Evolutionary conservation across 2,888 invertebrate genomes (phyloP), one percentile per base, ranked within the genome.

Genomic region (Ischnus inquisitorius): DNA sequence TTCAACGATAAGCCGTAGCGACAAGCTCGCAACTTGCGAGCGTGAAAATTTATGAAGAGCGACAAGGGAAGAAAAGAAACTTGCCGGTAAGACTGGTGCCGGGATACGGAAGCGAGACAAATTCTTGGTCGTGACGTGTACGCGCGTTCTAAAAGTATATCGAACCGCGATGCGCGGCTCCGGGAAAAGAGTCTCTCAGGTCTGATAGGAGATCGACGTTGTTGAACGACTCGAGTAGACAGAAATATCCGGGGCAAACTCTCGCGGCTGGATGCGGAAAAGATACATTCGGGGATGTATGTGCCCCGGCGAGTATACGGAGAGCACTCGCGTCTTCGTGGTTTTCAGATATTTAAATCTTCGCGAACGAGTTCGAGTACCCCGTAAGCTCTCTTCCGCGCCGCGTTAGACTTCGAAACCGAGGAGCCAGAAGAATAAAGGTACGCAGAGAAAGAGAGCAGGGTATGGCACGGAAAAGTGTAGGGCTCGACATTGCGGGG

Each of bases 331-430:
- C 51, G 84, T 79, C 74, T 51, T 25, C 41, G 46, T 77, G 71
- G 60, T 77, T 84, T 77, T 75, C 87, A 86, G 88, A 90, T 90
- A 91, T 90, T 90, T 90, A 90, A 90, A 90, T 90, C 90, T 87
- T 86, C 76, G 87, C 85, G 87, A 88, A 87, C 84, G 86, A 86
- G 84, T 84, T 83, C 77, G 82, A 80, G 43, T 75, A 64, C 79
- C 14, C 68, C 67, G 64, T 71, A 77, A 79, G 83, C 74, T 83
- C 78, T 69, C 48, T 16, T 46, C 22, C 16, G 39, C 72, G 41
- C 46, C 34, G 19, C 67, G 78, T n/a, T 57, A 39, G 69, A 76
- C 68, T 74, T 79, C 87, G 72, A 84, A 86, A 84, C 86, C 67
- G 78, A 83, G 78, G 69, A 51, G 39, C 51, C 68, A 34, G 60